A percentile compares a stretch with the other conserved stretches of the same genome.
Evolutionary conservation across 30 jellyfish, hydroid and myxozoan genomes (phyloP).

Genomic region (Cassiopea andromeda): DNA sequence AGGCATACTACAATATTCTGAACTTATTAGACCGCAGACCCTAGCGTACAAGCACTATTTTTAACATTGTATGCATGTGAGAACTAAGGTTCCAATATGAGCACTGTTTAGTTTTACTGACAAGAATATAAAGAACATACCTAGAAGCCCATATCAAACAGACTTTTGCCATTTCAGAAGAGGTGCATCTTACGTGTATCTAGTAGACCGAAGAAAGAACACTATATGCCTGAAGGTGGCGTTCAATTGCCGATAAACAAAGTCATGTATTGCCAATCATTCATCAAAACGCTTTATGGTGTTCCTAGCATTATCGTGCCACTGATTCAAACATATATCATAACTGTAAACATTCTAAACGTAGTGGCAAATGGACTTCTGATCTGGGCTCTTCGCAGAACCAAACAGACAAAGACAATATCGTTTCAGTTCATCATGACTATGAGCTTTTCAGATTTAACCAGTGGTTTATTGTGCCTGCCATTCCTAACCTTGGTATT

Average conservation of each 20-base stretch:
- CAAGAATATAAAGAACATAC: no score
- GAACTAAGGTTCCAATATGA: no score
- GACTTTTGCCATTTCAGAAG: no score
- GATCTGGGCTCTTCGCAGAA: neutral
- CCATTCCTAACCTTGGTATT: neutral
- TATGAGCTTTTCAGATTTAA: neutral
- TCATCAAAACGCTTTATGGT: neutral
- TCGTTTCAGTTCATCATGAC: neutral
- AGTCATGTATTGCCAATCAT: neutral
- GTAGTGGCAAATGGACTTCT: neutral
- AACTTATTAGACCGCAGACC: no score
- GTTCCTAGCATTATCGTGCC: neutral
- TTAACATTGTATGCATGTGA: no score
- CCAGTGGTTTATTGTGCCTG: neutral
- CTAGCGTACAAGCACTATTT: no score
- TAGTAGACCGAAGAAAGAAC: no score
- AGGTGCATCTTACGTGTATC: no score
- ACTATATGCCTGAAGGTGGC: no score
- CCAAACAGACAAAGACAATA: neutral
- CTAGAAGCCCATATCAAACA: no score
- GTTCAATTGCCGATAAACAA: neutral
- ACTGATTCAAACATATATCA: neutral
- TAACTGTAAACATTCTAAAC: neutral
- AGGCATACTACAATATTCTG: no score
- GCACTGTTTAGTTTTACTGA: no score